A percentile compares a stretch with the other conserved stretches of the same genome.
Conservation (phyloP, 2,888 invertebrate genomes). For the Mythimna pallens region DNA sequence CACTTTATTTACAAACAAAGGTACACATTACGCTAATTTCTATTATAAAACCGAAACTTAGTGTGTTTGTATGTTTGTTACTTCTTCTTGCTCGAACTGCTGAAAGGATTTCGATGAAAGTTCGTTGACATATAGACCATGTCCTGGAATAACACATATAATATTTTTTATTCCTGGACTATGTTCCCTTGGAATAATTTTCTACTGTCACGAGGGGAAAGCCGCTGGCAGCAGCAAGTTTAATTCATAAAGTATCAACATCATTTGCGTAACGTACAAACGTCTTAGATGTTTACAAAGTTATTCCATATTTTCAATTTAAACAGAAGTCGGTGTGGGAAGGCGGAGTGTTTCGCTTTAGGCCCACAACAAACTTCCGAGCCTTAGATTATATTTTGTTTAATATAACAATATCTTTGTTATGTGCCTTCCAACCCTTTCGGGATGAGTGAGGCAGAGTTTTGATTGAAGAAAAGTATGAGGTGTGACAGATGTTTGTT, state of each 20-base stretch:
- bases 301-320: slow-evolving; percentile 90
- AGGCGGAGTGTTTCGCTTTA: slow-evolving; percentile 77
- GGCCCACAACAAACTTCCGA: slow-evolving; percentile 61
- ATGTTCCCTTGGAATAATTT: background rate
- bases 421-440: slow-evolving; percentile 52
- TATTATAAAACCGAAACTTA: too few species aligned
- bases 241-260: slow-evolving; percentile 75
- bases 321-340: slow-evolving; percentile 85
- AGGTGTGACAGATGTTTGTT: slow-evolving; percentile 45
- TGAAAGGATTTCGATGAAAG: too few species aligned
- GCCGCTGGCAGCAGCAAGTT: background rate
- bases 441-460: slow-evolving; percentile 22
- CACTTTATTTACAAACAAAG: too few species aligned
- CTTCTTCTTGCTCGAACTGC: too few species aligned
- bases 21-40: too few species aligned
- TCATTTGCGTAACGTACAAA: slow-evolving; percentile 47
- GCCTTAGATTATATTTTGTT: slow-evolving; percentile 54
- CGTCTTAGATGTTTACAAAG: slow-evolving; percentile 87
- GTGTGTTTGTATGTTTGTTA: too few species aligned
- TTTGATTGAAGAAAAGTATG: slow-evolving; percentile 22
- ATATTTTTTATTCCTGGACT: too few species aligned
- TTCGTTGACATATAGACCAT: too few species aligned
- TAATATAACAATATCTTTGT: slow-evolving; percentile 53
- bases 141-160: too few species aligned
- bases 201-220: background rate